phyloP scores from a whole-genome alignment of 2,113 vertebrate species.

The Atherinomorus stipes region DNA sequence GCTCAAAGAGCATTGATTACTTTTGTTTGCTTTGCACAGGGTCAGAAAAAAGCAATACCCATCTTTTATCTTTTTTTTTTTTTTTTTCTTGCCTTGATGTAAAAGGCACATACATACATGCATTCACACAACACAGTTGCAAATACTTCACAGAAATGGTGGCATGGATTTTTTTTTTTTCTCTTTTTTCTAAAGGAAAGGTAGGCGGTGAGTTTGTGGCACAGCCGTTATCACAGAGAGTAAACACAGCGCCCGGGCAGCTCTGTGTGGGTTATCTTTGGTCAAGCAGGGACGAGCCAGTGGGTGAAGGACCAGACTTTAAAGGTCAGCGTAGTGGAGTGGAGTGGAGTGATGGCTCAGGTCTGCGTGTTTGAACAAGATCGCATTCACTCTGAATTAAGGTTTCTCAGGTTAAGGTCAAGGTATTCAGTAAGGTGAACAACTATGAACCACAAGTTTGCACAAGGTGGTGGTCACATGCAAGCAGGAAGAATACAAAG shows the following conservation, averaged over 20 bases:
- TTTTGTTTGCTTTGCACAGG: conserved; percentile 44
- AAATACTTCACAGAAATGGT: conserved; percentile 63
- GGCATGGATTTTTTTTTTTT: conserved; percentile 41
- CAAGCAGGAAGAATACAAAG: conserved; percentile 28
- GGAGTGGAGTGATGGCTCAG: conserved; percentile 51
- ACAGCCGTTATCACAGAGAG: conserved; percentile 62
- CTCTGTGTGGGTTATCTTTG: conserved; percentile 81
- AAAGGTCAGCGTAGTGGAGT: conserved; percentile 58
- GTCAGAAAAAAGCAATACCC: conserved; percentile 56
- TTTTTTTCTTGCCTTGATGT: conserved; percentile 54
- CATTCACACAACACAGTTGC: conserved; percentile 45
- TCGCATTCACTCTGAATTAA: conserved; percentile 32
- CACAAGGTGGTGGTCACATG: conserved; percentile 33
- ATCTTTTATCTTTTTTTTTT: conserved; percentile 23
- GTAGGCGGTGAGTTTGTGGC: conserved; percentile 57
- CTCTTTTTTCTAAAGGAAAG: not conserved
- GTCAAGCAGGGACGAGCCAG: conserved; percentile 74
- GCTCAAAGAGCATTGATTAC: conserved; percentile 57
- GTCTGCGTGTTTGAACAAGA: conserved; percentile 41
- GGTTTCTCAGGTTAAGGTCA: conserved; percentile 66
- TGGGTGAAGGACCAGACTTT: conserved; percentile 50
- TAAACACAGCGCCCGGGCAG: conserved; percentile 69
- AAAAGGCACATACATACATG: conserved; percentile 50
- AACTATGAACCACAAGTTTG: conserved; percentile 24
- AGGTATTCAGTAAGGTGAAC: conserved; percentile 32